Percentiles rank a stretch among this genome's conserved stretches.
Evolutionary conservation across 1,140 invertebrate species (phyloP).

Genomic region (Thaumatotibia leucotreta): DNA sequence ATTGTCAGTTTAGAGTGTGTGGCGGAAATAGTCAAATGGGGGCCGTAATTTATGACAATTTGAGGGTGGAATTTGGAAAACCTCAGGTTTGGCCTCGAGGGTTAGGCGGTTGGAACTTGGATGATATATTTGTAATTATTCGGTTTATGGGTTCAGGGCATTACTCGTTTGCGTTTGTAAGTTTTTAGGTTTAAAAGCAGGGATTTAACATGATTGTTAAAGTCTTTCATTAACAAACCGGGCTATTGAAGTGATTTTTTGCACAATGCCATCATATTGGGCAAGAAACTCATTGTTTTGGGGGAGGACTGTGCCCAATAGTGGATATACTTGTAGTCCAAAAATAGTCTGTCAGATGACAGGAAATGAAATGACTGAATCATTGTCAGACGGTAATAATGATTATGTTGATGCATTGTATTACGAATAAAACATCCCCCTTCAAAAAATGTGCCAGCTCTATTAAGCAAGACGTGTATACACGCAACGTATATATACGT

Average conservation of each 20-base stretch:
- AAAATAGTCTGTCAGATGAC: no score
- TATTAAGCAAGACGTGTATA: background rate
- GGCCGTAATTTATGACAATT: constrained; percentile 45
- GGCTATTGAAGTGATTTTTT: no score
- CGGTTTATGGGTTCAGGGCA: background rate
- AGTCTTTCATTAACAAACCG: no score
- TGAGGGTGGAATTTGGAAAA: constrained; percentile 17
- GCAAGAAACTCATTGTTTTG: no score
- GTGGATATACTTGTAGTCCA: no score
- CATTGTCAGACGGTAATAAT: no score
- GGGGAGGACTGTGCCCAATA: no score
- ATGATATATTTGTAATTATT: constrained; percentile 7
- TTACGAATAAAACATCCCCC: no score
- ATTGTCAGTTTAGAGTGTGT: constrained; percentile 49
- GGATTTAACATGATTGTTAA: no score
- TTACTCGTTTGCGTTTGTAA: background rate
- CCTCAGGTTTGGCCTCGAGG: constrained; percentile 6
- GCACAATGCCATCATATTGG: no score
- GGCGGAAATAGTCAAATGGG: constrained; percentile 45
- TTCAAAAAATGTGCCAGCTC: background rate
- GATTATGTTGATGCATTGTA: no score
- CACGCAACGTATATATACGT: background rate
- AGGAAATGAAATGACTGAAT: no score
- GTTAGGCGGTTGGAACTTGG: constrained; percentile 17
- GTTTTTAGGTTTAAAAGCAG: background rate